Evolutionary conservation across 2,113 vertebrate species (phyloP).

Genomic region (Ceuthmochares aereus): DNA sequence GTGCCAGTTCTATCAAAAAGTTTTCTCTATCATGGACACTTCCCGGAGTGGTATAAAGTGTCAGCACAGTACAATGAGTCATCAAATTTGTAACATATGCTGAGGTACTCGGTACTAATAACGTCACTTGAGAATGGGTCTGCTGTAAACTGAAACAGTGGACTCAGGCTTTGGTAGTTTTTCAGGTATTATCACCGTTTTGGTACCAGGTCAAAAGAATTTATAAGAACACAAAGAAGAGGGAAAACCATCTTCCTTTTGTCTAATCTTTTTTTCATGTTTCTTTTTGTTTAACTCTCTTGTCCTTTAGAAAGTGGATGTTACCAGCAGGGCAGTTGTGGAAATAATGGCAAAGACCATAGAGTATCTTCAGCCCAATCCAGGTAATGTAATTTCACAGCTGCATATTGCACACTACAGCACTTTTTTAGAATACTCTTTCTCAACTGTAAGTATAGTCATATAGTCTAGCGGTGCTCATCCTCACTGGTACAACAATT

Average conservation of each 20-base stretch:
- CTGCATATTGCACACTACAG: neutral
- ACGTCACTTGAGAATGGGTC: neutral
- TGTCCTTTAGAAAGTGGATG: constrained; percentile 88
- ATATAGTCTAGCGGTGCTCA: neutral
- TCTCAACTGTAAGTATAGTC: neutral
- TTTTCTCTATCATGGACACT: neutral
- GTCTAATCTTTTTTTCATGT: neutral
- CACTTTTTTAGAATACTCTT: neutral
- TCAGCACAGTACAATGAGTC: accelerated
- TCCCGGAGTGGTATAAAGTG: neutral
- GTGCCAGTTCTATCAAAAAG: neutral
- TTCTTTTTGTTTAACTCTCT: constrained; percentile 10
- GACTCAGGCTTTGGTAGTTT: neutral
- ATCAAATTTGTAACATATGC: neutral
- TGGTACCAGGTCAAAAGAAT: neutral
- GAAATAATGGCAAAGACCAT: constrained; percentile 98
- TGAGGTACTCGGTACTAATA: neutral
- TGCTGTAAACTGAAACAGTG: neutral
- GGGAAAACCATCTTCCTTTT: neutral
- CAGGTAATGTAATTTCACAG: constrained; percentile 80
- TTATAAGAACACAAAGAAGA: neutral
- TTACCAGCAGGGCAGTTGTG: constrained; percentile 92
- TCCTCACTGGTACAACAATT: neutral
- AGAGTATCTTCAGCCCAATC: constrained; percentile 98
- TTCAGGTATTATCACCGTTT: neutral